phyloP scores from a whole-genome alignment of 2,113 vertebrate species.

The Ptychochromis oligacanthus region DNA sequence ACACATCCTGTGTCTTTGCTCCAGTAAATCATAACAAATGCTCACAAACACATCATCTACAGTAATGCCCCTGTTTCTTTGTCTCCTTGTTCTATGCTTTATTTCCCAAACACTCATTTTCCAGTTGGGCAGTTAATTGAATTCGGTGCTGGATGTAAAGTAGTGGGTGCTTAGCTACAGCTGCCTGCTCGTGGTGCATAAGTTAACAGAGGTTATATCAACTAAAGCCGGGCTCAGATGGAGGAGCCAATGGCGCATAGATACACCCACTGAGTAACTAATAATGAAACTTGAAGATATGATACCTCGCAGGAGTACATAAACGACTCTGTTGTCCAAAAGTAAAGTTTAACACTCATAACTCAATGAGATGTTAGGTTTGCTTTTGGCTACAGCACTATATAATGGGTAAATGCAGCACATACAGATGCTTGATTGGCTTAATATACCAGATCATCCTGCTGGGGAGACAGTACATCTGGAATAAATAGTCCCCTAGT shows the following conservation, averaged over 20 bases:
- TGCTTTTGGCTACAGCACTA: constrained; percentile 20
- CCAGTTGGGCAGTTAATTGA: constrained; percentile 72
- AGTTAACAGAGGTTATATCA: constrained; percentile 38
- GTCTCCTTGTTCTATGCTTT: constrained; percentile 40
- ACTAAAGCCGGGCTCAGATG: constrained; percentile 35
- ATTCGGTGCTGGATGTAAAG: constrained; percentile 61
- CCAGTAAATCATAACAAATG: constrained; percentile 60
- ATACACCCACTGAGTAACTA: constrained; percentile 27
- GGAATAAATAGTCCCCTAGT: constrained; percentile 13
- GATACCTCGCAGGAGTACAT: constrained; percentile 5
- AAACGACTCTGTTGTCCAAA: constrained; percentile 4
- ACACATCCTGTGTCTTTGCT: constrained; percentile 33
- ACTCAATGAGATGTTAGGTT: constrained; percentile 27
- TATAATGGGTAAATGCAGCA: constrained; percentile 5
- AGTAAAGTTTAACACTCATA: constrained; percentile 17
- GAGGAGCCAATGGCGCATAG: constrained; percentile 34
- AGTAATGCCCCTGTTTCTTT: constrained; percentile 25
- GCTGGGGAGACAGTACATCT: not conserved
- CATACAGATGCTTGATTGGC: constrained; percentile 26
- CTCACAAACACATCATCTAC: constrained; percentile 26
- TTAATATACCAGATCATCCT: constrained; percentile 12
- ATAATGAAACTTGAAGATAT: constrained; percentile 22
- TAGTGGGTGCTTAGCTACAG: constrained; percentile 57
- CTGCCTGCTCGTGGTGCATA: constrained; percentile 38
- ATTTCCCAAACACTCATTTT: constrained; percentile 73